Evolutionary conservation across 1,140 invertebrate genomes (phyloP).

Genomic region (Anadara kagoshimensis): DNA sequence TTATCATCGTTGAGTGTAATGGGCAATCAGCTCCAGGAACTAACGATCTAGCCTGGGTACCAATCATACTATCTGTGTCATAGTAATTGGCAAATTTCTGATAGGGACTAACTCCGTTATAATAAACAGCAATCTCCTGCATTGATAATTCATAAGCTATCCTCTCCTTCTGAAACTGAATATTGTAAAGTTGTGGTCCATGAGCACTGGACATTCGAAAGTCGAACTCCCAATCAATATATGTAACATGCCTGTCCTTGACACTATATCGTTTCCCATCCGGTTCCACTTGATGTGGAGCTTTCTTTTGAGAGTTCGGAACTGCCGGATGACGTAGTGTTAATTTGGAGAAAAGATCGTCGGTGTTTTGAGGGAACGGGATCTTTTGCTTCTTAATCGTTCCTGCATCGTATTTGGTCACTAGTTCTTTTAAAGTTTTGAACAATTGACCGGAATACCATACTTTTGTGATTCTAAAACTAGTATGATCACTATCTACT

Average conservation of each 20-base stretch:
- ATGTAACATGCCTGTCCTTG: constrained; percentile 44
- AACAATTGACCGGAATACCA: constrained; percentile 49
- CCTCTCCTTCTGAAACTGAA: constrained; percentile 46
- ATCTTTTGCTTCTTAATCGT: neutral
- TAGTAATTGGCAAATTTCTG: constrained; percentile 43
- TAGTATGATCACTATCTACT: constrained; percentile 10
- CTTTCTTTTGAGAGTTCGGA: constrained; percentile 10
- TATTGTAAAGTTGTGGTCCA: constrained; percentile 58
- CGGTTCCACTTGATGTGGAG: constrained; percentile 41
- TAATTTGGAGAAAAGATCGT: constrained; percentile 9
- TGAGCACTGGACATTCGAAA: constrained; percentile 52
- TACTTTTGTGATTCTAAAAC: constrained; percentile 43
- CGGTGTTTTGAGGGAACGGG: constrained; percentile 16
- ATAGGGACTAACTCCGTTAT: constrained; percentile 42
- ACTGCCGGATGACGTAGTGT: constrained; percentile 12
- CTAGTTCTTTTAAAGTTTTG: constrained; percentile 27
- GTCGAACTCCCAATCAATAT: constrained; percentile 56
- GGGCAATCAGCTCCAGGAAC: constrained; percentile 56
- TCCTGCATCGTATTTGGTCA: constrained; percentile 26
- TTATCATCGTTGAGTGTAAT: constrained; percentile 45
- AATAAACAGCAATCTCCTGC: constrained; percentile 53
- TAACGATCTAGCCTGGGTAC: constrained; percentile 20
- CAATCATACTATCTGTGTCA: constrained; percentile 43
- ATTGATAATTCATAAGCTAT: constrained; percentile 54
- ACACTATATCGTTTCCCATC: constrained; percentile 48